phyloP scores from a whole-genome alignment of 2,888 invertebrate genomes.

The Sinelater perroti region DNA sequence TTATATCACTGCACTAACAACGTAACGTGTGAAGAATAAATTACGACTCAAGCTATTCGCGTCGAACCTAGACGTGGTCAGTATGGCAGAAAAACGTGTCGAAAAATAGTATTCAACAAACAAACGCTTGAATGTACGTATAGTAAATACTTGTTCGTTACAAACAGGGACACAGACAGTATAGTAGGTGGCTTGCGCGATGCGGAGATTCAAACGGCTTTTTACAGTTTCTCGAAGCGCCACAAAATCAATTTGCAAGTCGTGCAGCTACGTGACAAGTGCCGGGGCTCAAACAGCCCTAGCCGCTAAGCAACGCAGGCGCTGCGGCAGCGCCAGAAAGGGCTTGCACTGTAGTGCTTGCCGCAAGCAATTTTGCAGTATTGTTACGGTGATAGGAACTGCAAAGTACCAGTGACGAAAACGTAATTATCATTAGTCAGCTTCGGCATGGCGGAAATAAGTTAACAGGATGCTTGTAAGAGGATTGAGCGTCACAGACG shows the following conservation, averaged over 20 bases:
- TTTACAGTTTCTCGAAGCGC: conserved; percentile 7
- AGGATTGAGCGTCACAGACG: neutral
- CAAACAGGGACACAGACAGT: conserved; percentile 24
- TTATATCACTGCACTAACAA: conserved; percentile 34
- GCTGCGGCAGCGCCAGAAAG: no score
- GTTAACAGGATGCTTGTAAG: neutral
- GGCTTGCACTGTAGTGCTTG: conserved; percentile 9
- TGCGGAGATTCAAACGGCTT: neutral
- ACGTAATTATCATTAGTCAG: no score
- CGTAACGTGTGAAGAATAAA: conserved; percentile 26
- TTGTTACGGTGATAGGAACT: conserved; percentile 16
- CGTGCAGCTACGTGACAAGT: no score
- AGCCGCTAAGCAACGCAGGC: no score
- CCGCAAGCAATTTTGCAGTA: neutral
- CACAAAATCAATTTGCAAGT: conserved; percentile 7
- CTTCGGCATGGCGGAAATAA: conserved; percentile 19
- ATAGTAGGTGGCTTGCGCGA: conserved; percentile 5
- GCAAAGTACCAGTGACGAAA: conserved; percentile 19
- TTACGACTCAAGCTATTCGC: conserved; percentile 10
- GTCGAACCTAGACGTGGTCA: neutral
- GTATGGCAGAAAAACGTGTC: conserved; percentile 3
- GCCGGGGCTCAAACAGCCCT: no score
- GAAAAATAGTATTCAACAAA: conserved; percentile 10
- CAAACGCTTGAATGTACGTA: conserved; percentile 22
- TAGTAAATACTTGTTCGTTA: conserved; percentile 22